Evolutionary conservation across 2,888 invertebrate species (phyloP).

Genomic region (Penaeus monodon): DNA sequence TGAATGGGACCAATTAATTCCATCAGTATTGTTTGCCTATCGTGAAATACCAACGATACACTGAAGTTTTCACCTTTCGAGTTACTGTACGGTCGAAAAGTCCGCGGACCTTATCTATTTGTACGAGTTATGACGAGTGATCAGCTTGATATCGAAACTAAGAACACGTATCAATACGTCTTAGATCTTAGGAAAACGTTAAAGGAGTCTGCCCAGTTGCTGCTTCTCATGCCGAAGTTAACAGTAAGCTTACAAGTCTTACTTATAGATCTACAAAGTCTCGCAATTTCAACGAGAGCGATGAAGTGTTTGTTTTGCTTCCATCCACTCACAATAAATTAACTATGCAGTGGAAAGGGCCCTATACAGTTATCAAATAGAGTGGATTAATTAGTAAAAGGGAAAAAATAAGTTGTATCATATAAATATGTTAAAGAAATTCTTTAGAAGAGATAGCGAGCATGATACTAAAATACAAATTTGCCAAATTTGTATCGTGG

Average conservation of each 20-base stretch:
- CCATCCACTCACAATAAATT: conserved; percentile 12
- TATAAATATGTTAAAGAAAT: conserved; percentile 34
- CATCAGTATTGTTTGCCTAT: conserved; percentile 15
- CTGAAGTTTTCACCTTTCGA: conserved; percentile 29
- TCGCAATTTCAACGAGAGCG: conserved; percentile 4
- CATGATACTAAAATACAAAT: not conserved
- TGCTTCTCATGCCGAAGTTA: not conserved
- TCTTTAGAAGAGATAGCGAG: not conserved
- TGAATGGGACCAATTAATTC: not conserved
- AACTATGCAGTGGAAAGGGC: conserved; percentile 31
- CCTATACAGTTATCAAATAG: conserved; percentile 5
- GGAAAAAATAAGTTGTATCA: conserved; percentile 24
- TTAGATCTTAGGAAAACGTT: conserved; percentile 14
- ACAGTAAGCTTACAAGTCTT: not conserved
- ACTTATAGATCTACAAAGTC: conserved; percentile 2
- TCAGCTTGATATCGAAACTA: not conserved
- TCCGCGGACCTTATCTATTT: conserved; percentile 13
- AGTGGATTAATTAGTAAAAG: conserved; percentile 7
- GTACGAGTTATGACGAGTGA: not conserved
- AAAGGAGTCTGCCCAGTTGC: conserved; percentile 10
- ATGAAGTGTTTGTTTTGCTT: conserved; percentile 27
- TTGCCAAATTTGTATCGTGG: no score
- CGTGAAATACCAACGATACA: conserved; percentile 23
- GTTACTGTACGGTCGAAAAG: conserved; percentile 28
- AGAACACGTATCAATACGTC: conserved; percentile 2